Evolutionary conservation across 1,140 invertebrate species (phyloP), one percentile per base, ranked within the genome.

Genomic region (Drosophila nigrodunni): DNA sequence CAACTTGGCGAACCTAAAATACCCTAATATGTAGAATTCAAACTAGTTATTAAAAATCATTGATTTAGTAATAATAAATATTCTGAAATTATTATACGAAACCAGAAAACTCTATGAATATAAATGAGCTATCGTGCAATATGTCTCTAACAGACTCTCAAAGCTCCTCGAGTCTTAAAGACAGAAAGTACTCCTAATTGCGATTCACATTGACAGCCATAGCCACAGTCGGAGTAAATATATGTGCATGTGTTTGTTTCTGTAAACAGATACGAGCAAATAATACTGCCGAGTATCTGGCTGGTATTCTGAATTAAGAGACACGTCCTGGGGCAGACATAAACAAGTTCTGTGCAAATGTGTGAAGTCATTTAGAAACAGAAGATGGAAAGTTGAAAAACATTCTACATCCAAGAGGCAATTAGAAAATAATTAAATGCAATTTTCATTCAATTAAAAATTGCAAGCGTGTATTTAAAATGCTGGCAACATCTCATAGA

Each of bases 391-490:
- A 39, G 35, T 21, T 39, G 52, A 21, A 30, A 21, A 13, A 58
- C 57, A 44, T 37, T 34, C 60, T 57, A 57, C 54, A 54, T 54
- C 59, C 41, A 71, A 67, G 44, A 67, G 83, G 77, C 77, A 88
- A 88, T 87, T 87, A 88, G 83, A 82, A 80, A 83, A 82, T 82
- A 76, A 88, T 88, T 82, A 68, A 77, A 69, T 79, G 52, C 83
- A 87, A 87, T 79, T 88, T 88, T 77, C 79, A 34, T 80, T 50
- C 74, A 77, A 88, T 82, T 87, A 82, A 80, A 87, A 87, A 71
- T 75, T n/a, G 41, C 65, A 18, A 9, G 41, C 37, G 62, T 54
- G 50, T 35, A 54, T 76, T 75, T 46, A 54, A 58, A 21, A 30
- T 57, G 44, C 52, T 18, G 59, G 34, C 35, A 41, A 39, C 35